Conservation (phyloP, 2,113 vertebrate species). For the Ameiurus melas region DNA sequence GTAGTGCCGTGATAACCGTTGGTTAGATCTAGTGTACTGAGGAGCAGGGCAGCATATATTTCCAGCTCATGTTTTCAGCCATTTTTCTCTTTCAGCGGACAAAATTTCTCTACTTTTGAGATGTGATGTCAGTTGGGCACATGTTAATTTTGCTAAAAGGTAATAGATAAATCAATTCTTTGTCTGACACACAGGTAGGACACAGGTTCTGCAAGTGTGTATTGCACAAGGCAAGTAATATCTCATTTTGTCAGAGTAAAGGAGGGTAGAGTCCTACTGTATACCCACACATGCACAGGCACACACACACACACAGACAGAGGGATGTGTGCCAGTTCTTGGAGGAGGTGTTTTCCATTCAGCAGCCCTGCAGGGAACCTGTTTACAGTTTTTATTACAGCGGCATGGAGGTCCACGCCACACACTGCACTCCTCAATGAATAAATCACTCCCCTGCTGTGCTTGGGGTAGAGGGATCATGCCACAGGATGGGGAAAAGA, state of each 20-base stretch:
- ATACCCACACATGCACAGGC: not conserved
- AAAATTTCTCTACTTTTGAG: conserved; percentile 14
- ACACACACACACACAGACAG: not conserved
- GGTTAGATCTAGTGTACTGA: too few relatives aligned
- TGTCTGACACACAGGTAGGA: conserved; percentile 12
- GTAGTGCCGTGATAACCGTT: too few relatives aligned
- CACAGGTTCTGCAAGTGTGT: conserved; percentile 20
- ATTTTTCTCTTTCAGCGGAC: too few relatives aligned
- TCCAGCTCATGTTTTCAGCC: too few relatives aligned
- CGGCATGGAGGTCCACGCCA: conserved; percentile 50
- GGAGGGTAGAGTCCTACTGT: not conserved
- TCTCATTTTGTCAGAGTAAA: conserved; percentile 32
- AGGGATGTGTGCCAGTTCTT: conserved; percentile 16
- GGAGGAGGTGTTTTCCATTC: conserved; percentile 53
- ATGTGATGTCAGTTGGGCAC: conserved; percentile 48
- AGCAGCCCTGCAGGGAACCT: conserved; percentile 45
- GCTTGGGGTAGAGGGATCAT: conserved; percentile 38
- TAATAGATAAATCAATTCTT: conserved; percentile 63
- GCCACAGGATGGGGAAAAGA: conserved; percentile 24
- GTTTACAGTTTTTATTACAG: conserved; percentile 54
- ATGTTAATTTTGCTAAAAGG: conserved; percentile 69
- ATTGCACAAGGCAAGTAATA: conserved; percentile 34
- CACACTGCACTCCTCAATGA: conserved; percentile 41
- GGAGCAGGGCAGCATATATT: too few relatives aligned
- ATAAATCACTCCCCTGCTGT: conserved; percentile 51